These are phyloP conservation scores for Coenonympha arcania DNA, from an alignment of 2,888 invertebrate genomes.

Conservation along the genomic window DNA sequence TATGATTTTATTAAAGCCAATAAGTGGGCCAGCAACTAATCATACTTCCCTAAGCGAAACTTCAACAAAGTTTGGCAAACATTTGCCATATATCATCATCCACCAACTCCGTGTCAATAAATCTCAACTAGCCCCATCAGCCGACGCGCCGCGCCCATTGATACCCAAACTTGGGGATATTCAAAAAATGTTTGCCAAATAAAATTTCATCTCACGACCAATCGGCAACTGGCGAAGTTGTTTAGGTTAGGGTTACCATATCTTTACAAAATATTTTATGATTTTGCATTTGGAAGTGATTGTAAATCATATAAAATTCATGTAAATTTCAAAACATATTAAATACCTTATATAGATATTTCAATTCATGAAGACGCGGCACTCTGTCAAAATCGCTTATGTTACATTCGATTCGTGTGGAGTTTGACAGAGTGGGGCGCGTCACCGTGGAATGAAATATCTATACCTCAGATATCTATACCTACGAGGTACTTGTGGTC, in stretches of 20 bases:
- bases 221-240: conserved; percentile 31
- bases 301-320: no score
- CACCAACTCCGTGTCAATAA: conserved; percentile 24
- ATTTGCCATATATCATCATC: conserved; percentile 22
- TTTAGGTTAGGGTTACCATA: conserved; percentile 26
- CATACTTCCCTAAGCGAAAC: conserved; percentile 33
- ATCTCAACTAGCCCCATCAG: conserved; percentile 18
- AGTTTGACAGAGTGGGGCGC: no score
- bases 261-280: neutral
- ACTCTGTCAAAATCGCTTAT: no score
- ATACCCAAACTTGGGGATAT: conserved; percentile 45
- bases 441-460: no score
- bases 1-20: no score
- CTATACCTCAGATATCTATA: no score
- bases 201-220: conserved; percentile 58
- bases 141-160: conserved; percentile 28
- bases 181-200: conserved; percentile 62
- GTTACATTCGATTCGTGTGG: no score
- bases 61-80: conserved; percentile 30
- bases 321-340: no score
- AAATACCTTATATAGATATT: no score
- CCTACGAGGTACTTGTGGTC: no score
- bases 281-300: no score
- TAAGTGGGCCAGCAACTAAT: conserved; percentile 2
- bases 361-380: no score